Evolutionary conservation across 1,140 invertebrate genomes (phyloP).

Genomic region (Drosophila seguyi): DNA sequence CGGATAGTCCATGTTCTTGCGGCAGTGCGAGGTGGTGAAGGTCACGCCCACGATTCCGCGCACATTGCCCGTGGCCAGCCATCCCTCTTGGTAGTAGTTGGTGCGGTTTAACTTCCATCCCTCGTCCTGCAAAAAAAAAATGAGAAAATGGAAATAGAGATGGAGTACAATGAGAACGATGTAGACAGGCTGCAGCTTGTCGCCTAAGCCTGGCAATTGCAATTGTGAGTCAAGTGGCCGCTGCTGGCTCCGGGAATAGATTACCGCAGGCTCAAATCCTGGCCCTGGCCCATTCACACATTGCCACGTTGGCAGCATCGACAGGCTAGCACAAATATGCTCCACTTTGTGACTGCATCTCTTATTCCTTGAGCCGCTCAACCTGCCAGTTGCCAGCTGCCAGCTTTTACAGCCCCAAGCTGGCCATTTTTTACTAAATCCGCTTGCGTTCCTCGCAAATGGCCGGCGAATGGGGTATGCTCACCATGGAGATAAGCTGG

Average conservation of each 20-base stretch:
- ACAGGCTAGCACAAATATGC: slow-evolving; percentile 37
- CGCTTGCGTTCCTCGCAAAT: slow-evolving; percentile 17
- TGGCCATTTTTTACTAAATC: slow-evolving; percentile 29
- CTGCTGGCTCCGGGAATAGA: slow-evolving; percentile 54
- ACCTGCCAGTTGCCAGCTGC: slow-evolving; percentile 31
- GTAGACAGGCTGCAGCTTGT: slow-evolving; percentile 44
- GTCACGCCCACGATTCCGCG: slow-evolving; percentile 98
- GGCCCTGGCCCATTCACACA: slow-evolving; percentile 43
- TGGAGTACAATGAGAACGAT: slow-evolving; percentile 21
- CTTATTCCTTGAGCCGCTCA: slow-evolving; percentile 32
- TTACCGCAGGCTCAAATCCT: slow-evolving; percentile 47
- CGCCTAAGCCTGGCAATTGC: slow-evolving; percentile 69
- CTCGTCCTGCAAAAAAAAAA: slow-evolving; percentile 89
- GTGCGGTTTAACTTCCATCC: slow-evolving; percentile 97
- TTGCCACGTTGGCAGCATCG: slow-evolving; percentile 29
- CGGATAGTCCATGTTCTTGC: slow-evolving; percentile 92
- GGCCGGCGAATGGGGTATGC: slow-evolving; percentile 5
- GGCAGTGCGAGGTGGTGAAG: slow-evolving; percentile 96
- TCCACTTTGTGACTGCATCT: slow-evolving; percentile 43
- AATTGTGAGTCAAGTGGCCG: slow-evolving; percentile 67
- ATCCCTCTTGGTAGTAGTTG: slow-evolving; percentile 99
- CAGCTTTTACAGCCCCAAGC: slow-evolving; percentile 28
- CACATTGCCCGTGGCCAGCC: slow-evolving; percentile 97
- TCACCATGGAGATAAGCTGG: slow-evolving; percentile 27
- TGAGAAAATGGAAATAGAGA: slow-evolving; percentile 20